Evolutionary conservation across 2,888 invertebrate species (phyloP).

Genomic region (Synanthedon tipuliformis): DNA sequence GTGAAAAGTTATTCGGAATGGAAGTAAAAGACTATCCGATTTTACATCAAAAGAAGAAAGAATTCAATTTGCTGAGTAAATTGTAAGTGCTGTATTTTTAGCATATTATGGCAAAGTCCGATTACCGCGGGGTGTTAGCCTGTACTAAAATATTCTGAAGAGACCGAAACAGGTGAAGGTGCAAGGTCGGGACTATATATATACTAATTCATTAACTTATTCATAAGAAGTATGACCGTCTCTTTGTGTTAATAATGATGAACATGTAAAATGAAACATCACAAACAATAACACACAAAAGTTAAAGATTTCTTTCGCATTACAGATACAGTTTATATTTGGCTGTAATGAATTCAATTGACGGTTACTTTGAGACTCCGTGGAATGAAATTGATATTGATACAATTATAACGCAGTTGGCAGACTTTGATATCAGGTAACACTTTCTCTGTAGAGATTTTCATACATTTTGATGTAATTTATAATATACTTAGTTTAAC

Average conservation of each 20-base stretch:
- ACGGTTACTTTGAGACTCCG: slow-evolving; percentile 85
- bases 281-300: too few species aligned
- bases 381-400: slow-evolving; percentile 89
- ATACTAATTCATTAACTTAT: background rate
- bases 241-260: too few species aligned
- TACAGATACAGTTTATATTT: slow-evolving; percentile 74
- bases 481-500: too few species aligned
- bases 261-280: too few species aligned
- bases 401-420: slow-evolving; percentile 80
- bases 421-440: slow-evolving; percentile 85
- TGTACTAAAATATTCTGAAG: too few species aligned
- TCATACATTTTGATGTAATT: too few species aligned
- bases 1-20: slow-evolving; percentile 87
- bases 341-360: slow-evolving; percentile 86
- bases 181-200: too few species aligned
- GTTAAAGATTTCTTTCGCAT: slow-evolving; percentile 4
- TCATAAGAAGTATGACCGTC: too few species aligned
- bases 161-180: too few species aligned
- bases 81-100: slow-evolving; percentile 64
- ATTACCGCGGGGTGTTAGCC: too few species aligned
- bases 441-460: slow-evolving; percentile 2
- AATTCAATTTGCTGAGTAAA: slow-evolving; percentile 86
- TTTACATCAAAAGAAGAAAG: slow-evolving; percentile 82
- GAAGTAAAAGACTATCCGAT: slow-evolving; percentile 86
- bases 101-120: too few species aligned